A percentile compares a stretch with the other conserved stretches of the same genome.
These are phyloP conservation scores for Catharus ustulatus DNA, from an alignment of 2,797 vertebrate genomes.

Conservation along the genomic window DNA sequence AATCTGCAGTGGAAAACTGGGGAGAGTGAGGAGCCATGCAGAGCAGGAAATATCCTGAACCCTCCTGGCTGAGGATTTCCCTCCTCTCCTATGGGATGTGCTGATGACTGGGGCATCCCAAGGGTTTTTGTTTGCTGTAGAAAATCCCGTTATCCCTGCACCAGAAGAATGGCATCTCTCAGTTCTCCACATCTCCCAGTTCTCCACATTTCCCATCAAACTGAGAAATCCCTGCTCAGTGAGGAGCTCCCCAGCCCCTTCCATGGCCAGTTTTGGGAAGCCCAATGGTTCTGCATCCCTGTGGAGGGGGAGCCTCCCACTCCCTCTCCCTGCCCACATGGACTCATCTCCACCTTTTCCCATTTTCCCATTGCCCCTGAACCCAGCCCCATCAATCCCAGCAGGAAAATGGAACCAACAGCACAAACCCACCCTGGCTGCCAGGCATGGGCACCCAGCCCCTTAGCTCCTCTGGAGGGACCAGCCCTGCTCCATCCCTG, in stretches of 20 bases:
- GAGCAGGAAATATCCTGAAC: not conserved
- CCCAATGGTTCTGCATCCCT: not conserved
- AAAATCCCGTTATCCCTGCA: not conserved
- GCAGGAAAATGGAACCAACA: not conserved
- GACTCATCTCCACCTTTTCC: not conserved
- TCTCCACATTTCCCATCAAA: not conserved
- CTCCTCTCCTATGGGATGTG: not conserved
- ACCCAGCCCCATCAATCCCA: rapidly evolving
- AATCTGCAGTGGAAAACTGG: rapidly evolving
- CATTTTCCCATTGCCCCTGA: not conserved
- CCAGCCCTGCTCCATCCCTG: not conserved
- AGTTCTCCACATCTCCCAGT: rapidly evolving
- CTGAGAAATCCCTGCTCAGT: not conserved
- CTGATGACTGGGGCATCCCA: not conserved
- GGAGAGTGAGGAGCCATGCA: rapidly evolving
- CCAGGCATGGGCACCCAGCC: not conserved
- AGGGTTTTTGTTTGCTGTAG: not conserved
- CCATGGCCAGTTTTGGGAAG: not conserved
- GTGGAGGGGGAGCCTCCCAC: not conserved
- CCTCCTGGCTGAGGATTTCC: not conserved
- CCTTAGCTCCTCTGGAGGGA: not conserved
- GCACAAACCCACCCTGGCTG: not conserved
- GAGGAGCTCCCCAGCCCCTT: not conserved
- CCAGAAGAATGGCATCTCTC: not conserved
- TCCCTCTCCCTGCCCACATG: rapidly evolving